These are phyloP conservation scores for Catalaphyllia jardinei DNA, from an alignment of 64 coral and sea anemone genomes.

Conservation along the genomic window DNA sequence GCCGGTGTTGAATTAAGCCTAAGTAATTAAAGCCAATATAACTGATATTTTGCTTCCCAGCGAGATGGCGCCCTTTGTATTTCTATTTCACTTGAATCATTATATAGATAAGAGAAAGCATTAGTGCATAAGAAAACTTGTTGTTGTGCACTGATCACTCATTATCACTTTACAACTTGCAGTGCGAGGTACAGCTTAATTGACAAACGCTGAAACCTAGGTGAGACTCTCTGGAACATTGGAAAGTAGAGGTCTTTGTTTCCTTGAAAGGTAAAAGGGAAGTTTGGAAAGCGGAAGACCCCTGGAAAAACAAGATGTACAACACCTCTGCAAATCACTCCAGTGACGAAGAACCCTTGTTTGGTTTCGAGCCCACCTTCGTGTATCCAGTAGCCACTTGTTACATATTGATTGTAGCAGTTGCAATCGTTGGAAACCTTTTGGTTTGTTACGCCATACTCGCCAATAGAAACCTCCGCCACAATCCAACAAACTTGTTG, in stretches of 20 bases:
- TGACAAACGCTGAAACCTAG: too few species aligned
- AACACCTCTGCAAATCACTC: neutral
- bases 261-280: neutral
- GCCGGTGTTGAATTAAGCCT: too few species aligned
- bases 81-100: too few species aligned
- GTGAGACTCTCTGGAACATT: neutral
- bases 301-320: neutral
- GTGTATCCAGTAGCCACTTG: neutral
- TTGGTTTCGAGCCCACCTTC: neutral
- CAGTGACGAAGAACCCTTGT: neutral
- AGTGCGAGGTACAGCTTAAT: too few species aligned
- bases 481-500: constrained; percentile 42
- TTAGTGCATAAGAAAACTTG: too few species aligned
- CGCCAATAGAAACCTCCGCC: constrained; percentile 32
- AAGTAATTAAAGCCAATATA: too few species aligned
- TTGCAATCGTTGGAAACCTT: constrained; percentile 41
- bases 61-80: too few species aligned
- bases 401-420: constrained; percentile 33
- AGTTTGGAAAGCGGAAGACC: neutral
- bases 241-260: neutral
- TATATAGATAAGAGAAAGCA: too few species aligned
- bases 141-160: too few species aligned
- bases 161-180: too few species aligned
- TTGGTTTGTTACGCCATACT: constrained; percentile 55
- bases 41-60: too few species aligned